Percentiles rank a stretch among this genome's conserved stretches.
These are phyloP conservation scores for Gymnocypris eckloni DNA, from an alignment of 2,797 vertebrate genomes.

Conservation along the genomic window DNA sequence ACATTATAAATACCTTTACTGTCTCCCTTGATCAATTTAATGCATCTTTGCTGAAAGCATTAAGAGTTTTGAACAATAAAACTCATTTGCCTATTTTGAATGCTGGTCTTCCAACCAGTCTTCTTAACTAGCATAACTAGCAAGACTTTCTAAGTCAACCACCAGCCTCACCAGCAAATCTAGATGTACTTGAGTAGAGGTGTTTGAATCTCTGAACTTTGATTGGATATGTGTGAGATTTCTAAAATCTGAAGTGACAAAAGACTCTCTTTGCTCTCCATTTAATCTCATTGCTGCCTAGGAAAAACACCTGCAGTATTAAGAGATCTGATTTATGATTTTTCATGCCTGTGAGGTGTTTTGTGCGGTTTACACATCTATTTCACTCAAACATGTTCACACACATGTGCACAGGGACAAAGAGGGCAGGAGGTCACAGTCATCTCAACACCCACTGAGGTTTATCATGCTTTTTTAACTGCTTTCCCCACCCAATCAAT, in stretches of 20 bases:
- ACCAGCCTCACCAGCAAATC: slow-evolving; percentile 1
- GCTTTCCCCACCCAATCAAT: slow-evolving; percentile 45
- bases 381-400: slow-evolving; percentile 14
- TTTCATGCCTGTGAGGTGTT: neutral
- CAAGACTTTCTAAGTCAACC: neutral
- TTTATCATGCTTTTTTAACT: slow-evolving; percentile 51
- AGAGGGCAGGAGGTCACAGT: slow-evolving; percentile 24
- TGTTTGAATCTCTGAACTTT: neutral
- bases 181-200: neutral
- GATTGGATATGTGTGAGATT: neutral
- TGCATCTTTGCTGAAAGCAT: neutral
- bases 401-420: slow-evolving; percentile 34
- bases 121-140: neutral
- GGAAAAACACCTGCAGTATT: slow-evolving; percentile 3
- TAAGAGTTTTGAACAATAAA: neutral
- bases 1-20: neutral
- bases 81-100: neutral
- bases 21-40: neutral
- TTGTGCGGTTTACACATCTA: neutral
- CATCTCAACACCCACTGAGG: slow-evolving; percentile 35
- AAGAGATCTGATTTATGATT: neutral
- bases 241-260: neutral
- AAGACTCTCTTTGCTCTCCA: neutral
- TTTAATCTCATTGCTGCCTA: neutral
- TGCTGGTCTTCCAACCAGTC: neutral